Evolutionary conservation across 2,888 invertebrate genomes (phyloP).

Genomic region (Drosophila diplacantha): DNA sequence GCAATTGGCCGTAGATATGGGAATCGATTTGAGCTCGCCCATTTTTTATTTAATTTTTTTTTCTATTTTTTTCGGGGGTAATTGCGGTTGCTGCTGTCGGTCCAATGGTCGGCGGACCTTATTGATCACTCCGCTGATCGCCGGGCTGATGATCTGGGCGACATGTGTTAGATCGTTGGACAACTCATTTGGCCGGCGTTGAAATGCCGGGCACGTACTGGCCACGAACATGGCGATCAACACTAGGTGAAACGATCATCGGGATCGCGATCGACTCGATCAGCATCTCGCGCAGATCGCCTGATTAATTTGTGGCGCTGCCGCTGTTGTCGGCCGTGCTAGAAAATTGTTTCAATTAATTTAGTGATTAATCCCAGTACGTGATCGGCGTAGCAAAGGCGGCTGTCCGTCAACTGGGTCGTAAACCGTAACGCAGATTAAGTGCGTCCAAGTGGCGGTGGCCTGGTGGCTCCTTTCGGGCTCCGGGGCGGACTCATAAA

Average conservation of each 20-base stretch:
- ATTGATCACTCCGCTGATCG: constrained; percentile 32
- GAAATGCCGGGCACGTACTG: constrained; percentile 68
- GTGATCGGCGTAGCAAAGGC: constrained; percentile 50
- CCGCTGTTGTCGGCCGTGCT: constrained; percentile 63
- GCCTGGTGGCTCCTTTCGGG: constrained; percentile 50
- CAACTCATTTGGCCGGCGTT: constrained; percentile 64
- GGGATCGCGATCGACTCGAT: constrained; percentile 29
- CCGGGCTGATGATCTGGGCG: constrained; percentile 56
- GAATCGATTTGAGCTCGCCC: constrained; percentile 1
- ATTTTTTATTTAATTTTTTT: constrained; percentile 9
- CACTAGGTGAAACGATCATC: constrained; percentile 47
- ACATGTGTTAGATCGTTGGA: constrained; percentile 67
- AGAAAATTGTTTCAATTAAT: constrained; percentile 71
- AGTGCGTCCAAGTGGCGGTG: constrained; percentile 34
- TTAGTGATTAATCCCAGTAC: constrained; percentile 70
- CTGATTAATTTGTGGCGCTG: constrained; percentile 66
- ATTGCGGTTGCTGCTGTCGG: constrained; percentile 8
- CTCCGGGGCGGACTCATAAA: constrained; percentile 17
- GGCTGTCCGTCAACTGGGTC: constrained; percentile 54
- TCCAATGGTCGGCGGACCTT: constrained; percentile 18
- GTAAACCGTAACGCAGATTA: constrained; percentile 58
- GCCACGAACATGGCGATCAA: constrained; percentile 69
- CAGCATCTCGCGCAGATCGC: constrained; percentile 37
- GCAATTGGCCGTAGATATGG: constrained; percentile 55
- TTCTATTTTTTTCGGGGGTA: constrained; percentile 6